phyloP scores from a whole-genome alignment of 1,140 invertebrate species.

The Globodera rostochiensis region DNA sequence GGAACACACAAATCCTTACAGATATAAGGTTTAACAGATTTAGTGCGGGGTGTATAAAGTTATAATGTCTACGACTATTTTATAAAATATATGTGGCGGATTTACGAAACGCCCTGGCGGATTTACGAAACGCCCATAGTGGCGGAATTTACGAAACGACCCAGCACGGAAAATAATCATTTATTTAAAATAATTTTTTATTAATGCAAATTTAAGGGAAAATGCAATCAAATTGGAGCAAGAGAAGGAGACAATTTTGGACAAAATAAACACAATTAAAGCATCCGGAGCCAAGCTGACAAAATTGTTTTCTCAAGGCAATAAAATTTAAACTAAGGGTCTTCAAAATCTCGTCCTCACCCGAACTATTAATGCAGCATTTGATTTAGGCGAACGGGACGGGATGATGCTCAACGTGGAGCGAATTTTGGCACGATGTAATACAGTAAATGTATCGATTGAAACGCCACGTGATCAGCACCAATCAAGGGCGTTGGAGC shows the following conservation, averaged over 20 bases:
- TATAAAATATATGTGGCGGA: too few species aligned
- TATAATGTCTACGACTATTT: too few species aligned
- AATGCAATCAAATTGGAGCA: constrained; percentile 18
- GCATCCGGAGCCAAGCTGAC: background rate
- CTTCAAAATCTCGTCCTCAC: background rate
- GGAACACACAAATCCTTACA: too few species aligned
- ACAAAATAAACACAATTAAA: constrained; percentile 10
- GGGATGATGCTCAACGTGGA: constrained; percentile 9
- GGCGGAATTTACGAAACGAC: too few species aligned
- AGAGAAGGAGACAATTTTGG: constrained; percentile 24
- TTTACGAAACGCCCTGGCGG: too few species aligned
- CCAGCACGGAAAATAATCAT: background rate
- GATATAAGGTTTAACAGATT: too few species aligned
- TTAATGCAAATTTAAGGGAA: background rate
- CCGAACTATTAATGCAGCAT: background rate
- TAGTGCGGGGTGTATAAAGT: too few species aligned
- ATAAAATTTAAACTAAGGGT: background rate
- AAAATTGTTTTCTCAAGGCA: background rate
- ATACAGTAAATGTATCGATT: constrained; percentile 9
- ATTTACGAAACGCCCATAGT: too few species aligned
- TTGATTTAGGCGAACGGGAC: constrained; percentile 10
- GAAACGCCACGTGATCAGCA: constrained; percentile 25
- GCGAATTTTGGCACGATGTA: constrained; percentile 3
- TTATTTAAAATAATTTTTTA: background rate
- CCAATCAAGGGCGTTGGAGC: constrained; percentile 10